Evolutionary conservation across 2,888 invertebrate genomes (phyloP).

Genomic region (Theretra japonica): DNA sequence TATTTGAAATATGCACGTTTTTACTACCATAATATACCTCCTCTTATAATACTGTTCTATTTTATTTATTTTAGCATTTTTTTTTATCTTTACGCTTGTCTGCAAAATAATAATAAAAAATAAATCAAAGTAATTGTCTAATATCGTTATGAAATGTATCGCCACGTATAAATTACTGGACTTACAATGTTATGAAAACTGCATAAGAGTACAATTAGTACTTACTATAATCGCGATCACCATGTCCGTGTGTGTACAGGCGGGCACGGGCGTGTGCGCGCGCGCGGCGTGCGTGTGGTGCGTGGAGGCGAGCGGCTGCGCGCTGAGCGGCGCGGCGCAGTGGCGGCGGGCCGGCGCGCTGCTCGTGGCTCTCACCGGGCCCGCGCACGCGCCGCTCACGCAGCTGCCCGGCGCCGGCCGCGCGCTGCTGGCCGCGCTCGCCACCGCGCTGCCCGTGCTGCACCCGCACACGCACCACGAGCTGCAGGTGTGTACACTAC

Average conservation of each 20-base stretch:
- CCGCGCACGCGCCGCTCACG: conserved; percentile 48
- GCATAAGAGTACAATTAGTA: no score
- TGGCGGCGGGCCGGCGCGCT: conserved; percentile 68
- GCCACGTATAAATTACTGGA: no score
- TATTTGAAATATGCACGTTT: background rate
- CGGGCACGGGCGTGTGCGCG: conserved; percentile 65
- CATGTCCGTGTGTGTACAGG: conserved; percentile 46
- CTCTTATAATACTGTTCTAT: no score
- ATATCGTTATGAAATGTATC: no score
- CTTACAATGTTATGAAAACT: no score
- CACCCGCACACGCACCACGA: conserved; percentile 55
- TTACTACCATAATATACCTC: no score
- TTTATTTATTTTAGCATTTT: no score
- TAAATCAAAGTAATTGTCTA: no score
- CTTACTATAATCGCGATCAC: no score
- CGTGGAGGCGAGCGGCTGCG: conserved; percentile 51
- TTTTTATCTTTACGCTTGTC: no score
- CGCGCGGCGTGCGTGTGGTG: conserved; percentile 64
- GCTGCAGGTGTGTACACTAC: conserved; percentile 44
- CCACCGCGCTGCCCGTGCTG: conserved; percentile 53
- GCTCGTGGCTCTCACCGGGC: conserved; percentile 53
- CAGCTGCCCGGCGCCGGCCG: conserved; percentile 58
- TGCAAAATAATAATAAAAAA: no score
- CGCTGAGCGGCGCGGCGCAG: conserved; percentile 55
- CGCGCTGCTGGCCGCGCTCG: conserved; percentile 62